Evolutionary conservation across 2,888 invertebrate species (phyloP), one percentile per base, ranked within the genome.

Genomic region (Aproaerema taeniolella): DNA sequence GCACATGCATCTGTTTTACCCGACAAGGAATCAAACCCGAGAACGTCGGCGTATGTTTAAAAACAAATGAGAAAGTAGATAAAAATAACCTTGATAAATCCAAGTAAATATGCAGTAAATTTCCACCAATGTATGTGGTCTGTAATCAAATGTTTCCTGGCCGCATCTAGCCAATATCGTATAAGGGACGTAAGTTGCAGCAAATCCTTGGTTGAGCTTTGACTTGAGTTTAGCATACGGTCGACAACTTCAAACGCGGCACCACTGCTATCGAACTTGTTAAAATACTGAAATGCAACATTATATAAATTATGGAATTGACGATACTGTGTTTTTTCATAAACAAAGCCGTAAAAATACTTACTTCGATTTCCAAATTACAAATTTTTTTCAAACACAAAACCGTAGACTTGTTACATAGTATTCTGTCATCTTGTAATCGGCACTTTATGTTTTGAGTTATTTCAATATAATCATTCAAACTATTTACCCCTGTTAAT

Each of bases 351-450:
- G 1, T 15, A 5, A 10, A 30, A 38, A 38, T 31, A 47, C 58
- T 53, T 52, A 80, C 82, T 58, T 80, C 75, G 20, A 81, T 58
- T 68, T 83, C 82, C 16, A 70, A 46, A 11, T 62, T 65, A 31
- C 61, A 59, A 42, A 74, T 57, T 53, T 76, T 76, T 47, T 75
- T 79, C 41, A 82, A 48, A 12, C 62, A 55, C 11, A 71, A 51
- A 42, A 77, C 58, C 25, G 68, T 66, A 4, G 75, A 60, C 58
- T 72, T 66, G 39, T 76, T 77, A 26, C 77, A 54, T 42, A 58
- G 53, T 29, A 74, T 53, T 62, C 58, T 68, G 12, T 50, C 42
- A 24, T 53, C 52, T 48, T 55, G 52, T 43, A 45, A 51, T 44
- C 61, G 60, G 13, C 49, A 52, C 5, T 44, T 24, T 10, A 67